Percentiles rank a stretch among this genome's conserved stretches.
These are phyloP conservation scores for Nebria salina DNA, from an alignment of 2,888 invertebrate species.

Conservation along the genomic window DNA sequence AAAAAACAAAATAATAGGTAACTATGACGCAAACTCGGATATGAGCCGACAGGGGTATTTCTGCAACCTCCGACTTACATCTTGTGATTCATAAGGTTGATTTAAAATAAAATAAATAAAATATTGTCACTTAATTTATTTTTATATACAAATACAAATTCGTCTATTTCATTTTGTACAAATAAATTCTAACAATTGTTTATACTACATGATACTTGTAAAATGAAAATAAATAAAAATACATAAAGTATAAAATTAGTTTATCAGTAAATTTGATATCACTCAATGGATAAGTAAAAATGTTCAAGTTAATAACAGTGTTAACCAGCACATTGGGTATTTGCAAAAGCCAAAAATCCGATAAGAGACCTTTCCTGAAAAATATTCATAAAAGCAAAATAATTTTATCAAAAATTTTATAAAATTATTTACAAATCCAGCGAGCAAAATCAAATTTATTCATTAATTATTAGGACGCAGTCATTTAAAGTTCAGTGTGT, in stretches of 20 bases:
- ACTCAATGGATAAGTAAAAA: background rate
- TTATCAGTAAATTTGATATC: background rate
- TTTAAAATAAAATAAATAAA: too few relatives aligned
- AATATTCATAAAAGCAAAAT: too few relatives aligned
- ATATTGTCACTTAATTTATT: background rate
- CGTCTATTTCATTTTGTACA: background rate
- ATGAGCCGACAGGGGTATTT: too few relatives aligned
- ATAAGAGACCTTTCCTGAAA: too few relatives aligned
- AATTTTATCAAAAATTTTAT: background rate
- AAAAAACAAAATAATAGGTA: too few relatives aligned
- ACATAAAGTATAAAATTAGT: background rate
- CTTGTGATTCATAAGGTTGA: too few relatives aligned
- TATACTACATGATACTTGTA: too few relatives aligned
- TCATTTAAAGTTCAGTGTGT: constrained; percentile 79
- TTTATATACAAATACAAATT: constrained; percentile 1
- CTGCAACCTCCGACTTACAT: too few relatives aligned
- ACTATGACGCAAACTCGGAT: too few relatives aligned
- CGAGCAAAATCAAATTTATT: constrained; percentile 28
- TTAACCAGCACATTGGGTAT: background rate
- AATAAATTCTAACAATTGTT: background rate
- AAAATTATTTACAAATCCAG: constrained; percentile 17
- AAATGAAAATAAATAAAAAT: background rate
- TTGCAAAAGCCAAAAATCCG: background rate
- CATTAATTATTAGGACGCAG: constrained; percentile 4
- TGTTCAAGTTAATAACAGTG: too few relatives aligned